Conservation (phyloP, 2,888 invertebrate genomes). For the Zootermopsis nevadensis region DNA sequence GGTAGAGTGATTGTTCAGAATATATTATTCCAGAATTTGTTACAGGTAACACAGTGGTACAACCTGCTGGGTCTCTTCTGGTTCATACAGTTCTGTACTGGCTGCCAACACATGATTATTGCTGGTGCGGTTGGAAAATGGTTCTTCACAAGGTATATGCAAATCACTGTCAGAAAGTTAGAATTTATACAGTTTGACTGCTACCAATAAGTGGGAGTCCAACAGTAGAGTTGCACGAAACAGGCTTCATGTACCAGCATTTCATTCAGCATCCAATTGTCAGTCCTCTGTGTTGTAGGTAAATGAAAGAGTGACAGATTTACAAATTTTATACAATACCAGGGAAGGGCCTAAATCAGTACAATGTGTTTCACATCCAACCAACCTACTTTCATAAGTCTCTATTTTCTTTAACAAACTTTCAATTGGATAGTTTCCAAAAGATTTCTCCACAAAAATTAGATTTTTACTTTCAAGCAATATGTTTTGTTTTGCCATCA, state of each 20-base stretch:
- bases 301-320: too few species aligned
- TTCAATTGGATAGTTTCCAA: too few species aligned
- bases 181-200: not conserved
- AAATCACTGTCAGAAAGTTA: not conserved
- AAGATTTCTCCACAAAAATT: too few species aligned
- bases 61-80: constrained; percentile 69
- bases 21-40: not conserved
- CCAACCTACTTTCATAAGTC: too few species aligned
- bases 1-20: too few species aligned
- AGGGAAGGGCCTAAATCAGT: too few species aligned
- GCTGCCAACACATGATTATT: constrained; percentile 73
- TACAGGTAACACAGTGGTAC: constrained; percentile 61
- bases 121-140: constrained; percentile 72
- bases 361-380: too few species aligned
- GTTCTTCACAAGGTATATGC: constrained; percentile 71
- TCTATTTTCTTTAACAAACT: too few species aligned
- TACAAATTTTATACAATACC: too few species aligned
- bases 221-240: not conserved
- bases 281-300: too few species aligned
- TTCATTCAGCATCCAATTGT: too few species aligned
- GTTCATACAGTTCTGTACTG: constrained; percentile 71
- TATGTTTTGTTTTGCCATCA: constrained; percentile 55
- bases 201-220: not conserved
- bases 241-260: too few species aligned
- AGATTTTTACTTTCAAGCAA: not conserved